These are phyloP conservation scores for Anneissia japonica DNA, from an alignment of 35 echinoderm and acorn worm species.

Conservation along the genomic window DNA sequence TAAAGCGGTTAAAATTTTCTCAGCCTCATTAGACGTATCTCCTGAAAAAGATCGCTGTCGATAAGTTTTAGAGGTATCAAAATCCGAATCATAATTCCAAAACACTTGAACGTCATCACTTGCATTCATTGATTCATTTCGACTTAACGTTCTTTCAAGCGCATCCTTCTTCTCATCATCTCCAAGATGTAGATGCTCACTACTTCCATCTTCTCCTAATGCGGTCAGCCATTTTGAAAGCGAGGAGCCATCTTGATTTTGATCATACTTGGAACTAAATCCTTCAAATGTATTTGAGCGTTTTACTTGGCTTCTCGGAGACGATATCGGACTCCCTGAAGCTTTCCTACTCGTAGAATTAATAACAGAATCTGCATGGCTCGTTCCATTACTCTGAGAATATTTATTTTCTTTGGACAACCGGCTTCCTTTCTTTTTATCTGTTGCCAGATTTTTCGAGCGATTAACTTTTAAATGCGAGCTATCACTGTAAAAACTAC, in stretches of 20 bases:
- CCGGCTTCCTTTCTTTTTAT: neutral
- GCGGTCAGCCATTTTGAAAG: constrained; percentile 33
- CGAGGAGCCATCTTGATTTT: constrained; percentile 6
- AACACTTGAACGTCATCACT: constrained; percentile 75
- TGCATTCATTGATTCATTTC: constrained; percentile 37
- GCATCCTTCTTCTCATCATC: neutral
- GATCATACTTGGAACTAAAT: neutral
- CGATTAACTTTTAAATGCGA: neutral
- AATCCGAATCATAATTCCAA: constrained; percentile 86
- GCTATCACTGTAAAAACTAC: neutral
- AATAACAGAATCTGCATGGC: neutral
- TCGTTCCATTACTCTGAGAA: neutral
- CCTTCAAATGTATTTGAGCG: neutral
- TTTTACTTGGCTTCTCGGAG: neutral
- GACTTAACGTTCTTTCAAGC: neutral
- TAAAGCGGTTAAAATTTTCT: constrained; percentile 42
- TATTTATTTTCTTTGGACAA: neutral
- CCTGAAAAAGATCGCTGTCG: neutral
- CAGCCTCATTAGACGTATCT: constrained; percentile 31
- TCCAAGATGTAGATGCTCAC: neutral
- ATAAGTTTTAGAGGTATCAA: constrained; percentile 32
- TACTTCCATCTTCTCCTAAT: constrained; percentile 29
- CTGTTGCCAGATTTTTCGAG: neutral
- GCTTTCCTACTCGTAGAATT: neutral
- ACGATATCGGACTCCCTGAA: neutral